Evolutionary conservation across 2,888 invertebrate genomes (phyloP).

Genomic region (Rhagonycha fulva): DNA sequence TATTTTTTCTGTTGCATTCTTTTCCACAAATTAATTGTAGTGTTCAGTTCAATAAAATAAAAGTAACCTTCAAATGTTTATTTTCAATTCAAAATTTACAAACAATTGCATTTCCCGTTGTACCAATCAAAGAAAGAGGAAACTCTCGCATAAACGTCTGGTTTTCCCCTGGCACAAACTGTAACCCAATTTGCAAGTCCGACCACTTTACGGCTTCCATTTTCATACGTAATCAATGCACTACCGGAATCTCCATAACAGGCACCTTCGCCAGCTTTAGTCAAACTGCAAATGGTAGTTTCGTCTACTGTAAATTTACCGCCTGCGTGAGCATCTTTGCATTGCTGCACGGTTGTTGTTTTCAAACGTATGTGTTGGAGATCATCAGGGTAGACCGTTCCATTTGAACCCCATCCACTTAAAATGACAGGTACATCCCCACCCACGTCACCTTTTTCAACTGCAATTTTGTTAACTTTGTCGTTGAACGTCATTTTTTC

Average conservation of each 20-base stretch:
- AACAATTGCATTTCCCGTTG: not conserved
- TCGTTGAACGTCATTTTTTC: slow-evolving; percentile 17
- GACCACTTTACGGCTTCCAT: not conserved
- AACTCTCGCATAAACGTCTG: not conserved
- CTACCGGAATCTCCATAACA: slow-evolving; percentile 57
- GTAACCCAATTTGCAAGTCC: not conserved
- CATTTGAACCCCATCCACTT: not conserved
- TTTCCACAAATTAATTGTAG: too few species aligned
- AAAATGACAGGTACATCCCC: slow-evolving; percentile 4
- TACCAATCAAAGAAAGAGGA: not conserved
- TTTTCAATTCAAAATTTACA: too few species aligned
- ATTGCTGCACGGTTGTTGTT: slow-evolving; percentile 57
- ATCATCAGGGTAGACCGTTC: slow-evolving; percentile 24
- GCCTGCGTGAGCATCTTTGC: slow-evolving; percentile 35
- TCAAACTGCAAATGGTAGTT: slow-evolving; percentile 60
- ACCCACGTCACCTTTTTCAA: slow-evolving; percentile 9
- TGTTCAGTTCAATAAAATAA: too few species aligned
- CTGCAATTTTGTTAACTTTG: slow-evolving; percentile 16
- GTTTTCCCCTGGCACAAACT: not conserved
- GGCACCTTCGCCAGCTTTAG: slow-evolving; percentile 62
- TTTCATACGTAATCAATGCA: slow-evolving; percentile 7
- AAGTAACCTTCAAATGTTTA: not conserved
- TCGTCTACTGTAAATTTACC: not conserved
- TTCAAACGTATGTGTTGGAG: slow-evolving; percentile 61
- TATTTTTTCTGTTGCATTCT: too few species aligned